These are phyloP conservation scores for Picathartes gymnocephalus DNA, from an alignment of 2,113 vertebrate genomes.

Conservation along the genomic window DNA sequence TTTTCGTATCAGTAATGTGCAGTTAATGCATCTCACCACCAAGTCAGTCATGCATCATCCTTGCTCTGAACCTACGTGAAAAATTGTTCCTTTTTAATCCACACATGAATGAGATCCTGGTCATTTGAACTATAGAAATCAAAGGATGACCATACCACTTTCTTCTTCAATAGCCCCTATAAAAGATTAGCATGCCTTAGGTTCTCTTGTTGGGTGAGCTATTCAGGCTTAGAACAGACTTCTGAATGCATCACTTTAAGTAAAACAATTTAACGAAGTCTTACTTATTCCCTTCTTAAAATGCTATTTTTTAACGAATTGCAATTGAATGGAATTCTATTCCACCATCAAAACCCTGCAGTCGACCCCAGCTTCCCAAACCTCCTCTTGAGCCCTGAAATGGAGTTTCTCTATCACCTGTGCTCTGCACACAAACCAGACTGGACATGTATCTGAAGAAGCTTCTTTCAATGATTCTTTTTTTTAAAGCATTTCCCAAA, in stretches of 20 bases:
- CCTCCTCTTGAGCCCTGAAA: background rate
- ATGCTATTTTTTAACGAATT: background rate
- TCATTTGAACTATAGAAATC: background rate
- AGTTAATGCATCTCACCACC: background rate
- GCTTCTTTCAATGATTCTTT: background rate
- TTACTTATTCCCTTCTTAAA: background rate
- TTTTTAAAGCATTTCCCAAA: background rate
- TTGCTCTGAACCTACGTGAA: background rate
- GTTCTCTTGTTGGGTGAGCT: background rate
- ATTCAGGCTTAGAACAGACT: background rate
- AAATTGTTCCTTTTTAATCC: background rate
- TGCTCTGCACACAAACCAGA: background rate
- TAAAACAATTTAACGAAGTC: background rate
- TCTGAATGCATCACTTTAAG: background rate
- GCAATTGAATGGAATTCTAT: background rate
- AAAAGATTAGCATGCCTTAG: background rate
- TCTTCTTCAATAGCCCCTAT: background rate
- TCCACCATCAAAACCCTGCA: background rate
- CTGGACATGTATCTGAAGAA: rapidly evolving
- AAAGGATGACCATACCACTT: background rate
- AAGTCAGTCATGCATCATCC: background rate
- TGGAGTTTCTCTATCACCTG: background rate
- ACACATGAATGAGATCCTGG: background rate
- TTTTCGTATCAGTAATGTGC: background rate
- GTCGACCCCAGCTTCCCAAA: background rate